Percentiles rank a stretch among this genome's conserved stretches.
phyloP scores from a whole-genome alignment of 30 jellyfish, hydroid and myxozoan species.

The Morbakka virulenta region DNA sequence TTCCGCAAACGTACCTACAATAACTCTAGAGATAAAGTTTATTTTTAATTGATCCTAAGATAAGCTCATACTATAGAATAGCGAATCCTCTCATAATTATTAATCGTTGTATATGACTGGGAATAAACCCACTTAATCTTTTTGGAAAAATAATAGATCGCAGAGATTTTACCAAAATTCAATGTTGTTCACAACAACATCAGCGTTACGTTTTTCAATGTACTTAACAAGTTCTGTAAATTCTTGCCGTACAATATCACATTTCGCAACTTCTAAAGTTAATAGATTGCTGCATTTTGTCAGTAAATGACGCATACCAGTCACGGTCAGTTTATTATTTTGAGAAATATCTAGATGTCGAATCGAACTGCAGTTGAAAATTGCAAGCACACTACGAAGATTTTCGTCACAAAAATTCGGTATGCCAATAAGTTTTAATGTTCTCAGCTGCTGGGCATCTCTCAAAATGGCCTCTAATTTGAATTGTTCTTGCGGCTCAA shows the following conservation, averaged over 20 bases:
- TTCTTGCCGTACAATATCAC: slow-evolving; percentile 40
- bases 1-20: too few species aligned
- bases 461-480: slow-evolving; percentile 28
- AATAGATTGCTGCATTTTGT: slow-evolving; percentile 3
- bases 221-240: not conserved
- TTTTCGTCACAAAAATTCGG: slow-evolving; percentile 35
- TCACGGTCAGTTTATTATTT: slow-evolving; percentile 17
- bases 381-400: not conserved
- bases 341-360: slow-evolving; percentile 32
- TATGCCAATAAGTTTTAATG: slow-evolving; percentile 8
- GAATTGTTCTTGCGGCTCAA: too few species aligned
- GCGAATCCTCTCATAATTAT: too few species aligned
- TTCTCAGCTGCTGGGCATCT: slow-evolving; percentile 2
- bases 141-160: too few species aligned
- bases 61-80: too few species aligned
- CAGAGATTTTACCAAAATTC: too few species aligned
- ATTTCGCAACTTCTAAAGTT: slow-evolving; percentile 16
- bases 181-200: too few species aligned
- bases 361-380: not conserved
- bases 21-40: too few species aligned
- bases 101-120: too few species aligned
- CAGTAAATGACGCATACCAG: slow-evolving; percentile 46
- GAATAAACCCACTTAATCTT: too few species aligned
- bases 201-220: slow-evolving; percentile 7
- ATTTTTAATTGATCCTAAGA: too few species aligned